A percentile compares a stretch with the other conserved stretches of the same genome.
phyloP scores from a whole-genome alignment of 1,140 invertebrate species.

The Gonioctena quinquepunctata region DNA sequence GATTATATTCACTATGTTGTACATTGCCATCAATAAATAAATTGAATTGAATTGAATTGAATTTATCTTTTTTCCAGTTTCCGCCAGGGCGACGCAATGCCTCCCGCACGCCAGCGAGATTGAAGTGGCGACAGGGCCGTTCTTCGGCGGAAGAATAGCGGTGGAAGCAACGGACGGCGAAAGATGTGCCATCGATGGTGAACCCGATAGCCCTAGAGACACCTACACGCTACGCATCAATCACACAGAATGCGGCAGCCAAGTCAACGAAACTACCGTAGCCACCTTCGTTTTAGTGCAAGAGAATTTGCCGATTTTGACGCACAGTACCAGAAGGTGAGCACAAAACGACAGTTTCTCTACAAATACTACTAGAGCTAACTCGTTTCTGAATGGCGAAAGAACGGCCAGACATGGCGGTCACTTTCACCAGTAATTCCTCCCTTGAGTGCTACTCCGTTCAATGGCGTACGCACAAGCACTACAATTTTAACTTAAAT shows the following conservation, averaged over 20 bases:
- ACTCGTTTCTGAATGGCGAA: no score
- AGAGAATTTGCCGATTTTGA: constrained; percentile 78
- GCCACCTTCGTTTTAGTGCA: constrained; percentile 80
- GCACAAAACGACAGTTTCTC: no score
- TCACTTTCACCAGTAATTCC: no score
- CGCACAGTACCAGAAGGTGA: constrained; percentile 72
- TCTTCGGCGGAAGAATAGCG: constrained; percentile 74
- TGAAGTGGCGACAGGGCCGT: constrained; percentile 77
- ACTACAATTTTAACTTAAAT: no score
- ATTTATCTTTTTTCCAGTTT: constrained; percentile 64
- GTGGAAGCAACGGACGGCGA: constrained; percentile 70
- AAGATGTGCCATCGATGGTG: constrained; percentile 65
- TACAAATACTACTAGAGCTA: no score
- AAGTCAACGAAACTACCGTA: constrained; percentile 72
- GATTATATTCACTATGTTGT: no score
- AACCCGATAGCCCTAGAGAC: constrained; percentile 67
- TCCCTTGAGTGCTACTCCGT: no score
- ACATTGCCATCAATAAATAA: no score
- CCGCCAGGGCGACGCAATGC: constrained; percentile 74
- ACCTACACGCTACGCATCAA: constrained; percentile 74
- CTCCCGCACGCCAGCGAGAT: constrained; percentile 76
- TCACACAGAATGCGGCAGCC: constrained; percentile 75
- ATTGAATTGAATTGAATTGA: no score
- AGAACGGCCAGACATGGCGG: no score
- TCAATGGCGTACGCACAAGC: no score